Conservation (phyloP, 2,113 vertebrate genomes). For the Brachyhypopomus gauderio region DNA sequence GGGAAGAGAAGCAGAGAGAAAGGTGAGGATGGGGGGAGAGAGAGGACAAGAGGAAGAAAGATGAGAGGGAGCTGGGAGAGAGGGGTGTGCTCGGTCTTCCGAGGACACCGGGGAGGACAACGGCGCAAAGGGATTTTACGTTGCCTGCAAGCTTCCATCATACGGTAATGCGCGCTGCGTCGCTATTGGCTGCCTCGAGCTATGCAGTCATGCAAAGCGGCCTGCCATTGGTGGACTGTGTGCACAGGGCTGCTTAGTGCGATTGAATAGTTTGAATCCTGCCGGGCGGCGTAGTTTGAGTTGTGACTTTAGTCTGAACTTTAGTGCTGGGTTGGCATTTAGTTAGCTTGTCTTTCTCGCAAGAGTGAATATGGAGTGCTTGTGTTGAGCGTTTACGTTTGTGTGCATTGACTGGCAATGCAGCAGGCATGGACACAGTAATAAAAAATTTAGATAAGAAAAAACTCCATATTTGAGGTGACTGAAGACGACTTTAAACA, state of each 20-base stretch:
- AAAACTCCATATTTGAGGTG: no score
- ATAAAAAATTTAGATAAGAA: no score
- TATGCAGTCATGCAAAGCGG: neutral
- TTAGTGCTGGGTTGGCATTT: neutral
- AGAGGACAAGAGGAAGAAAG: neutral
- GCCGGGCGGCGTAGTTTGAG: neutral
- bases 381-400: no score
- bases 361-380: no score
- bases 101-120: conserved; percentile 37
- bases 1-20: neutral
- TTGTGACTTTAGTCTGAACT: neutral
- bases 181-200: neutral
- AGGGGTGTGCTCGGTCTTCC: neutral
- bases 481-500: no score
- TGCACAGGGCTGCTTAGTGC: neutral
- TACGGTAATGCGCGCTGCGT: neutral
- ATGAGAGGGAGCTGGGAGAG: no score
- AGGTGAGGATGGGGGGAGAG: neutral
- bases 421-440: no score
- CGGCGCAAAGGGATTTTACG: neutral
- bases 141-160: neutral
- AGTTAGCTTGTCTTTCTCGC: neutral
- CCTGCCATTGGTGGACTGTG: neutral
- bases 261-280: neutral
- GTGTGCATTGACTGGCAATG: no score